A percentile compares a stretch with the other conserved stretches of the same genome.
Conservation (phyloP, 2,113 vertebrate species). For the Urocolius indicus region DNA sequence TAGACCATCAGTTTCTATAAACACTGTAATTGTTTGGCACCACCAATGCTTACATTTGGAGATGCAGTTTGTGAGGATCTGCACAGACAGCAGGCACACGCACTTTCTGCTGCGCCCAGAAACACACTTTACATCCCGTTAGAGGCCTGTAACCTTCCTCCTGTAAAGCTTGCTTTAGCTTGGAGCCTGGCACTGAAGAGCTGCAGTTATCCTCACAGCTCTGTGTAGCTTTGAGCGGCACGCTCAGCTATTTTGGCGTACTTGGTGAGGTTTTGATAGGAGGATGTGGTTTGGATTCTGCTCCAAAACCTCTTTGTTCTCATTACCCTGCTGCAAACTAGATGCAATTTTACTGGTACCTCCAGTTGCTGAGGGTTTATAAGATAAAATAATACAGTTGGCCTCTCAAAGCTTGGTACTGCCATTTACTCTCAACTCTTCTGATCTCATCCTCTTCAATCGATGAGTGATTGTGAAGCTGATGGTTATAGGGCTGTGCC, state of each 20-base stretch:
- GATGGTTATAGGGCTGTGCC: not conserved
- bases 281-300: conserved; percentile 23
- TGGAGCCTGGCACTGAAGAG: conserved; percentile 35
- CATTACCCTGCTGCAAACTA: not conserved
- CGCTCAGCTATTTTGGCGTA: not conserved
- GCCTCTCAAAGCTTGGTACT: not conserved
- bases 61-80: conserved; percentile 65
- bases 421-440: not conserved
- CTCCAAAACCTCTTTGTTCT: conserved; percentile 4
- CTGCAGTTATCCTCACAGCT: not conserved
- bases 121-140: conserved; percentile 1
- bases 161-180: not conserved
- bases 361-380: not conserved
- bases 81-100: conserved; percentile 39
- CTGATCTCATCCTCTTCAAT: rapidly evolving
- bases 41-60: conserved; percentile 65
- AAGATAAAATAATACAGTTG: not conserved
- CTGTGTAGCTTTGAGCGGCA: not conserved
- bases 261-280: not conserved
- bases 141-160: conserved; percentile 21
- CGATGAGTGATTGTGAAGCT: not conserved
- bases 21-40: conserved; percentile 80
- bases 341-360: not conserved
- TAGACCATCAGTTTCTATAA: conserved; percentile 77
- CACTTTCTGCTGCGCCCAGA: not conserved